A percentile compares a stretch with the other conserved stretches of the same genome.
Conservation (phyloP, 2,113 vertebrate genomes). For the Campylomormyrus tamandua region DNA sequence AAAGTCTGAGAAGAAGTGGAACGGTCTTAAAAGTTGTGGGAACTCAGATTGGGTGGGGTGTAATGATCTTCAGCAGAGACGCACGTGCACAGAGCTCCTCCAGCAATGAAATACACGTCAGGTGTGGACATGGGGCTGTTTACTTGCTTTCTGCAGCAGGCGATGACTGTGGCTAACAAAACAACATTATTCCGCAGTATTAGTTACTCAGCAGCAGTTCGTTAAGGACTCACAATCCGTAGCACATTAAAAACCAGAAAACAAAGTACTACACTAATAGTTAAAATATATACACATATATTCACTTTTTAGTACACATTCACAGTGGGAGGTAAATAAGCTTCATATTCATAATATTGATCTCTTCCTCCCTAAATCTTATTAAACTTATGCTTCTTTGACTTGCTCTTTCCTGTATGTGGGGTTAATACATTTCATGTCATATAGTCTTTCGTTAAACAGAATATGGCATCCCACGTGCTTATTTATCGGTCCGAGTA, state of each 20-base stretch:
- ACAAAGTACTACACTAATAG: constrained; percentile 24
- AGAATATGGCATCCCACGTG: background rate
- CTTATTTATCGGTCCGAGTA: background rate
- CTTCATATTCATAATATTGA: background rate
- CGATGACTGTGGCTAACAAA: background rate
- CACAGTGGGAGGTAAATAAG: constrained; percentile 44
- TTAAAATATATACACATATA: constrained; percentile 4
- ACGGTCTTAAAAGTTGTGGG: background rate
- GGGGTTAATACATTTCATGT: background rate
- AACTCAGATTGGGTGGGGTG: background rate
- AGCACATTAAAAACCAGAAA: constrained; percentile 15
- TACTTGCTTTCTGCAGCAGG: background rate
- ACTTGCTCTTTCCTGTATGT: background rate
- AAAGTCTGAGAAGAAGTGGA: background rate
- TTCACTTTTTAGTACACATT: constrained; percentile 32
- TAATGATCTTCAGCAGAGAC: background rate
- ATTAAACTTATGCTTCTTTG: background rate
- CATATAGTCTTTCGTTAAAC: background rate
- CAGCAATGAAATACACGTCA: constrained; percentile 26
- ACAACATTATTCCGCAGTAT: background rate
- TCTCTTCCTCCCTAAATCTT: background rate
- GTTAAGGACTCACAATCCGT: background rate
- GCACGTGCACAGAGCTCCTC: background rate
- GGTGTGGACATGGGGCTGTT: background rate
- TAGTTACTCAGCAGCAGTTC: background rate